Conservation (phyloP, 2,113 vertebrate genomes). For the Numida meleagris region DNA sequence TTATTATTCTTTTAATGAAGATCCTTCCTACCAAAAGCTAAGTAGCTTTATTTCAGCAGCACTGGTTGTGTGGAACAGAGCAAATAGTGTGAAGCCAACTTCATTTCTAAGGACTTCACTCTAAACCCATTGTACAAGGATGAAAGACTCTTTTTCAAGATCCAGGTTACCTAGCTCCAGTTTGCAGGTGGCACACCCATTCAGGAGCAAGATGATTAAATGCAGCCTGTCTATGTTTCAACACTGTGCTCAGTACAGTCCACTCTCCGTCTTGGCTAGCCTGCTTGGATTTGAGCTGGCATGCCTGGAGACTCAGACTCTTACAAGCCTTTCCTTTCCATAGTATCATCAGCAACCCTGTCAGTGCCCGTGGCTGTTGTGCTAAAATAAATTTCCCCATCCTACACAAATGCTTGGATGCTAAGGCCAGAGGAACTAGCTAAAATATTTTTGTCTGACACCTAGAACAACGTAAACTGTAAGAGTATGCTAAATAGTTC, state of each 20-base stretch:
- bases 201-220: not conserved
- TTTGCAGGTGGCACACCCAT: not conserved
- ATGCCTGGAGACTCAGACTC: not conserved
- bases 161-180: not conserved
- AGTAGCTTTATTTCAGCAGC: not conserved
- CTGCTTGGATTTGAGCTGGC: not conserved
- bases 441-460: conserved; percentile 1
- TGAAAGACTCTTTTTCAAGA: not conserved
- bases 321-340: not conserved
- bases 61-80: not conserved
- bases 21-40: not conserved
- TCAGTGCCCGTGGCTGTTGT: not conserved
- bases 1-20: not conserved
- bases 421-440: not conserved
- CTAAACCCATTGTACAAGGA: not conserved
- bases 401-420: conserved; percentile 6
- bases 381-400: conserved; percentile 34
- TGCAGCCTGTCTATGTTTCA: not conserved
- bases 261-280: not conserved
- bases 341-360: not conserved
- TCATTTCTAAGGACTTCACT: not conserved
- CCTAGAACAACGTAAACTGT: not conserved
- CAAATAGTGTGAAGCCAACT: fast-evolving
- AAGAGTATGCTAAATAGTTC: conserved; percentile 25
- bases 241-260: not conserved